Evolutionary conservation across 2,888 invertebrate genomes (phyloP).

Genomic region (Gandaritis pyraliata): DNA sequence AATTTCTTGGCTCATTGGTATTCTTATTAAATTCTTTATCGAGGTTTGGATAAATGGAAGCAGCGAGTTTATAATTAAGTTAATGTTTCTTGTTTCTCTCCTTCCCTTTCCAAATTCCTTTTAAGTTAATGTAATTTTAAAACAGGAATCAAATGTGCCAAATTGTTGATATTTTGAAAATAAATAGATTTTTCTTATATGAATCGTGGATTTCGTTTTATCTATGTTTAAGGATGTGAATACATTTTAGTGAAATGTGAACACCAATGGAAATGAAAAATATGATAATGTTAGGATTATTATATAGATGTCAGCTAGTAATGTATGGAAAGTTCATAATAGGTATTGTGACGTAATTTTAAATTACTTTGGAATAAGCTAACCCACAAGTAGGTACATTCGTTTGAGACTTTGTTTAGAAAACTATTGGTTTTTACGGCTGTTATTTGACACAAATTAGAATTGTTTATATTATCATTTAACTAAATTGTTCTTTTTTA

Average conservation of each 20-base stretch:
- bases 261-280: constrained; percentile 72
- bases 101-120: constrained; percentile 48
- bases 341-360: constrained; percentile 12
- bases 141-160: constrained; percentile 78
- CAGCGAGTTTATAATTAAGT: constrained; percentile 37
- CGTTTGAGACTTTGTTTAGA: no score
- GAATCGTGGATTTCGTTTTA: constrained; percentile 48
- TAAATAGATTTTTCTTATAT: constrained; percentile 63
- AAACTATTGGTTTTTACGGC: no score
- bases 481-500: no score
- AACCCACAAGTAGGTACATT: no score
- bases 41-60: constrained; percentile 10
- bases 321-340: constrained; percentile 38
- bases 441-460: no score
- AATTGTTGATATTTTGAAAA: constrained; percentile 75
- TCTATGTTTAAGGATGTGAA: constrained; percentile 54
- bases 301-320: constrained; percentile 41
- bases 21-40: constrained; percentile 17
- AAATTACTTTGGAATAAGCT: neutral
- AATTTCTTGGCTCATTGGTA: constrained; percentile 8
- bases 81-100: constrained; percentile 39
- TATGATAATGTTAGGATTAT: constrained; percentile 46
- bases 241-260: constrained; percentile 64
- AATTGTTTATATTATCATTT: no score
- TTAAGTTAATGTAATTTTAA: constrained; percentile 59